Base-by-base conservation (phyloP, 1,140 invertebrate genomes). In the Sminthurides bifidus region DNA sequence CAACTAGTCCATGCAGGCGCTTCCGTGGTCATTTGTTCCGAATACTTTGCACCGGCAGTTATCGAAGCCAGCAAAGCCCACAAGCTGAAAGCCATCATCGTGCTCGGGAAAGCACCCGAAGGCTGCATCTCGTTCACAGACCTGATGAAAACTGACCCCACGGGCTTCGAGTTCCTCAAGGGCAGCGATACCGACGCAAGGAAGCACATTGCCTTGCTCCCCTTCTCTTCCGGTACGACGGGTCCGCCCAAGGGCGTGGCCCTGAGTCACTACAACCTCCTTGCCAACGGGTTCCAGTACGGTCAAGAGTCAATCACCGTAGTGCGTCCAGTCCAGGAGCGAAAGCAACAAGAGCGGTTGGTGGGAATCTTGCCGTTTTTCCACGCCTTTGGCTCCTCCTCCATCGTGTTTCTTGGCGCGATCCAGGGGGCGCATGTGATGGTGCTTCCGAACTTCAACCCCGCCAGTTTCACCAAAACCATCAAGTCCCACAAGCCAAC, bases 211-310 rank as follows among this genome's bases (percentile, higher is more conserved):
- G 59, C 37, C 3, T 8, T 61, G 2, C 12, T 61, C 2, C 55
- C 52, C 1, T 61, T 45, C 43, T 54, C 55, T 19, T 58, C 55
- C 55, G 60, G 60, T 15, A 58, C 52, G 0, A 54, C 52, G 5
- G 45, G 91, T 15, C 66, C 85, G 44, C 87, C 91, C 14, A 94
- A 94, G 77, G 88, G 85, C 26, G 88, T 92, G 0, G 78, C 86
- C 72, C 67, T 90, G 0, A 83, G 83, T 0, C 82, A 92, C 67
- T 21, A 8, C 30, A 63, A 59, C 52, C 19, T 63, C 8, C 4
- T 10, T 1, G 33, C 33, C 10, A 62, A 62, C 26, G 4, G 53
- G 3, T 21, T 55, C 5, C 61, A 63, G 44, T 12, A 49, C 10
- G 30, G 17, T 5, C 17, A 44, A 14, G 48, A 46, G 2, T 56